phyloP scores from a whole-genome alignment of 2,113 vertebrate genomes.

The Epinephelus cyanopodus region DNA sequence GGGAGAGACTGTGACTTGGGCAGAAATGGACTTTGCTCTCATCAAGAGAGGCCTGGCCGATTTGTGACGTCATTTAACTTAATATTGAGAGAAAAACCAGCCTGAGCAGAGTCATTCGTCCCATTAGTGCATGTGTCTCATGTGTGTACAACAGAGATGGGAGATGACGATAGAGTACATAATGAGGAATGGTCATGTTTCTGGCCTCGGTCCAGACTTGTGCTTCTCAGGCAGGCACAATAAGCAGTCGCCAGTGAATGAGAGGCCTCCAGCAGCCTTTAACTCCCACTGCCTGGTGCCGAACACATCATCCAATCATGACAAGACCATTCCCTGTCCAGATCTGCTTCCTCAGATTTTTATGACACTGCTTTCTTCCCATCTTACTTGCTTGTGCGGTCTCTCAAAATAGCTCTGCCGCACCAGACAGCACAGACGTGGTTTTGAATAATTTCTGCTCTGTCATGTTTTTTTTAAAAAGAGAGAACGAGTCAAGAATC shows the following conservation, averaged over 20 bases:
- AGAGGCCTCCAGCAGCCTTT: not conserved
- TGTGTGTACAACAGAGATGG: not conserved
- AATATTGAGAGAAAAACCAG: slow-evolving; percentile 42
- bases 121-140: slow-evolving; percentile 5
- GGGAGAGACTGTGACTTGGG: not conserved
- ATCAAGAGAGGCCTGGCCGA: not conserved
- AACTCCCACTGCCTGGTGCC: not conserved
- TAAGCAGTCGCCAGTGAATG: not conserved
- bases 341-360: not conserved
- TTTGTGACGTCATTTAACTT: slow-evolving; percentile 31
- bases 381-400: not conserved
- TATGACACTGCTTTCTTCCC: not conserved
- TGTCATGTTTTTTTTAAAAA: slow-evolving; percentile 15
- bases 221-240: slow-evolving; percentile 26
- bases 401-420: slow-evolving; percentile 41
- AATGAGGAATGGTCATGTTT: not conserved
- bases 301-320: not conserved
- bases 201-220: slow-evolving; percentile 32
- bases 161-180: not conserved
- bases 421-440: not conserved
- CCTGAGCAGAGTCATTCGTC: not conserved
- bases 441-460: slow-evolving; percentile 35
- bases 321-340: not conserved
- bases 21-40: slow-evolving; percentile 11
- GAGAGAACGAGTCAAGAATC: not conserved